Evolutionary conservation across 2,113 vertebrate species (phyloP), one percentile per base, ranked within the genome.

Genomic region (Edolisoma coerulescens): DNA sequence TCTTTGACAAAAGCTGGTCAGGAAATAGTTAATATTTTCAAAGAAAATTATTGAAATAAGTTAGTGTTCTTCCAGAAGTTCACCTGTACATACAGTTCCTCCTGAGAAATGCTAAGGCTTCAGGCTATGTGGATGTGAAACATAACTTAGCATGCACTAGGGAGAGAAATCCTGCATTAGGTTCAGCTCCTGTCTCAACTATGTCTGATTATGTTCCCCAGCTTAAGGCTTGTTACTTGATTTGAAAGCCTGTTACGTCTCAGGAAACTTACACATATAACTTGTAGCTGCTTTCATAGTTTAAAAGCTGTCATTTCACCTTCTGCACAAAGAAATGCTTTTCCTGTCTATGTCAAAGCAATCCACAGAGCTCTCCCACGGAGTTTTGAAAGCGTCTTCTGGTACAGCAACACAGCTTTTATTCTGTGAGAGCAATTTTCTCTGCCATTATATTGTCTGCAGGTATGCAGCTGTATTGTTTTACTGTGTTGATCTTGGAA

Each of bases 381-480:
- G 93, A 92, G 56, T 81, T 95, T 75, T 59, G 39, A 65, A 95
- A 84, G 56, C 3, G 2, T 94, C 86, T 95, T 92, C 76, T 84
- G 60, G 56, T 91, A 78, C 35, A 75, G 76, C 80, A 87, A 92
- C 76, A 60, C 47, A 81, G 73, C 2, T 14, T 93, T 92, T 93
- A 93, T 93, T 93, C 80, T 75, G 73, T 87, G 93, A 95, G 84
- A 95, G 76, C 68, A 95, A 88, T 95, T 95, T 93, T 42, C 79
- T 90, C 54, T 95, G 68, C 70, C 87, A 77, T 95, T 96, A 83
- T 73, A 47, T 44, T 90, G 84, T 97, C 94, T 89, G 93, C 94
- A 94, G 87, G 93, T 94, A 96, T 90, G 89, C 63, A 95, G 87
- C 63, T 63, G 84, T 93, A 93, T 80, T 94, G 88, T 95, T 96